Conservation (phyloP, 2,888 invertebrate species). For the Catocala fraxini region DNA sequence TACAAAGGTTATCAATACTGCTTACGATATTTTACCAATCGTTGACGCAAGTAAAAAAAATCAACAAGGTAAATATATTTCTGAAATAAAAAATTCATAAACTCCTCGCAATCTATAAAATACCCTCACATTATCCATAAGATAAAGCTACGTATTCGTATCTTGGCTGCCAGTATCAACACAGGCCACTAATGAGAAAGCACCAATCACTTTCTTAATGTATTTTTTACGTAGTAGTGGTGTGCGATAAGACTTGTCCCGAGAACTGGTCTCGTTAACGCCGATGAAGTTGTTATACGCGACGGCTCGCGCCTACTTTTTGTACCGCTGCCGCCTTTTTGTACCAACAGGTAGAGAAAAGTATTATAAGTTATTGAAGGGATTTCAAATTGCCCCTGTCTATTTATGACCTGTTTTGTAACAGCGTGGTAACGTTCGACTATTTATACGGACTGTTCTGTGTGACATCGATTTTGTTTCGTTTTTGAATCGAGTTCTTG, state of each 20-base stretch:
- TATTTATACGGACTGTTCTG: neutral
- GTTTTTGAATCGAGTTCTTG: too few relatives aligned
- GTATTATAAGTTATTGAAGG: slow-evolving; percentile 17
- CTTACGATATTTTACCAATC: too few relatives aligned
- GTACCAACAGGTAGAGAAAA: slow-evolving; percentile 37
- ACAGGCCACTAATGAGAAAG: slow-evolving; percentile 34
- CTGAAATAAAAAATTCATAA: neutral
- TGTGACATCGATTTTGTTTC: too few relatives aligned
- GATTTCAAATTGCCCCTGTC: slow-evolving; percentile 9
- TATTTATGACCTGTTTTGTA: neutral
- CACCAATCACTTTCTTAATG: slow-evolving; percentile 32
- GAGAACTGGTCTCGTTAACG: slow-evolving; percentile 76
- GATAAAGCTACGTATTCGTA: neutral
- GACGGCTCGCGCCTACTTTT: slow-evolving; percentile 75
- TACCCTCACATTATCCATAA: neutral
- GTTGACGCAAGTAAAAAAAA: too few relatives aligned
- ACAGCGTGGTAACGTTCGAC: neutral
- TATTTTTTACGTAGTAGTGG: slow-evolving; percentile 20
- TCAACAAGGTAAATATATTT: too few relatives aligned
- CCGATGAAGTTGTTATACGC: slow-evolving; percentile 84
- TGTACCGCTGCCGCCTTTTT: slow-evolving; percentile 51
- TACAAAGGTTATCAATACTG: too few relatives aligned
- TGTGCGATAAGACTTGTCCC: slow-evolving; percentile 30
- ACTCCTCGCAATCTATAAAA: neutral
- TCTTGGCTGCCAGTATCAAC: neutral